Conservation (phyloP, 1,140 invertebrate species). For the Sinella curviseta region DNA sequence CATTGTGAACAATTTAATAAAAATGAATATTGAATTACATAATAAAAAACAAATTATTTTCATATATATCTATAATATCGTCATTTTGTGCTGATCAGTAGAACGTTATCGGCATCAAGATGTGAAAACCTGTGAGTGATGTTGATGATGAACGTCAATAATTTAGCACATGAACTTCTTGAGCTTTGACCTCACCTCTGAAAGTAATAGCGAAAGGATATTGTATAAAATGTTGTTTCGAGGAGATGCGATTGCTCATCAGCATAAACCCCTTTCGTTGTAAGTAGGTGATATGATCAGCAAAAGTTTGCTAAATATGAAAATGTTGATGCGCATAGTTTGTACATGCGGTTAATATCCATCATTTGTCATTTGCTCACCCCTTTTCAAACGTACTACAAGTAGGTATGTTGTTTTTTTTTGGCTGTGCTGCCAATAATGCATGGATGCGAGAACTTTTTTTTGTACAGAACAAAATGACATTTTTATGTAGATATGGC, state of each 20-base stretch:
- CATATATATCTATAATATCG: too few species aligned
- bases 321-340: too few species aligned
- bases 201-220: constrained; percentile 11
- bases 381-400: background rate
- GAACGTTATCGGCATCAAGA: too few species aligned
- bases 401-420: background rate
- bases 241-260: background rate
- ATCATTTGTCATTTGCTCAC: background rate
- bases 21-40: background rate
- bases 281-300: background rate
- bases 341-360: background rate
- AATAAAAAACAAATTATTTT: background rate
- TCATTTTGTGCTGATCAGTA: too few species aligned
- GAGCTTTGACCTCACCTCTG: background rate
- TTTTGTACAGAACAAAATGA: too few species aligned
- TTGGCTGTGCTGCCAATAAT: background rate
- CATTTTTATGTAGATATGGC: too few species aligned
- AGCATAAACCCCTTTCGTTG: background rate
- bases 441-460: too few species aligned
- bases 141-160: too few species aligned
- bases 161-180: background rate
- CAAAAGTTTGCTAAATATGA: background rate
- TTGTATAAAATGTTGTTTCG: too few species aligned
- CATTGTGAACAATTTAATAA: background rate
- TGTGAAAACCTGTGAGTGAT: too few species aligned